A percentile compares a stretch with the other conserved stretches of the same genome.
These are phyloP conservation scores for Pomacea maculata DNA, from an alignment of 1,140 invertebrate genomes.

Conservation along the genomic window DNA sequence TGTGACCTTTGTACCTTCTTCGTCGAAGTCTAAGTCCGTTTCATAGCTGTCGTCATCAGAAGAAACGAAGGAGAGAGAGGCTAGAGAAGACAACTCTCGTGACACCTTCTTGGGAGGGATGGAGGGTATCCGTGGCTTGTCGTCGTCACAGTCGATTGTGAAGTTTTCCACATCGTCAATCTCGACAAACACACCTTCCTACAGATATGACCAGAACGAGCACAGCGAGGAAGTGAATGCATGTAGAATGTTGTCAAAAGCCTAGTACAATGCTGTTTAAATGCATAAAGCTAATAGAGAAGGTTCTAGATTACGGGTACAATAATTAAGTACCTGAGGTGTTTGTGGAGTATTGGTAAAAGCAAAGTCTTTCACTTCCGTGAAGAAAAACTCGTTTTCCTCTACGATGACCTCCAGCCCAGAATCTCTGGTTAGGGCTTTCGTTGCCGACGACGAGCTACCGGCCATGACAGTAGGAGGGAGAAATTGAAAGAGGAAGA, in stretches of 20 bases:
- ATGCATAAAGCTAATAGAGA: no score
- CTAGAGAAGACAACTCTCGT: not conserved
- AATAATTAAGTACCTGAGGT: not conserved
- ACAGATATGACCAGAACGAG: not conserved
- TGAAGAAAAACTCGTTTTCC: conserved; percentile 22
- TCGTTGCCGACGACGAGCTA: not conserved
- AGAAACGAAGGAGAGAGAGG: conserved; percentile 12
- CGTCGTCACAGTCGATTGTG: conserved; percentile 11
- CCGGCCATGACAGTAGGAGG: no score
- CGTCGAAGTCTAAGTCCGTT: conserved; percentile 50
- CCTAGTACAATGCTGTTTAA: no score
- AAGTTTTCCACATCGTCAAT: conserved; percentile 11
- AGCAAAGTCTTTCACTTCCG: conserved; percentile 1
- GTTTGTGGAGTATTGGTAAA: not conserved
- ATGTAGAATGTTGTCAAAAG: no score
- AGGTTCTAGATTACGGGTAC: not conserved
- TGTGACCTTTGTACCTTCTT: conserved; percentile 37
- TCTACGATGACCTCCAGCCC: conserved; percentile 21
- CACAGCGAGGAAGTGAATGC: no score
- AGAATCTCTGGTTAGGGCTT: not conserved
- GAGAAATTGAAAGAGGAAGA: no score
- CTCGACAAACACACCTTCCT: conserved; percentile 13
- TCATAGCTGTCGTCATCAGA: conserved; percentile 48
- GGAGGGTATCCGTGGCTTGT: not conserved
- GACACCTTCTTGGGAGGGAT: not conserved